phyloP scores from a whole-genome alignment of 2,888 invertebrate genomes.

The Drosophila antonietae region DNA sequence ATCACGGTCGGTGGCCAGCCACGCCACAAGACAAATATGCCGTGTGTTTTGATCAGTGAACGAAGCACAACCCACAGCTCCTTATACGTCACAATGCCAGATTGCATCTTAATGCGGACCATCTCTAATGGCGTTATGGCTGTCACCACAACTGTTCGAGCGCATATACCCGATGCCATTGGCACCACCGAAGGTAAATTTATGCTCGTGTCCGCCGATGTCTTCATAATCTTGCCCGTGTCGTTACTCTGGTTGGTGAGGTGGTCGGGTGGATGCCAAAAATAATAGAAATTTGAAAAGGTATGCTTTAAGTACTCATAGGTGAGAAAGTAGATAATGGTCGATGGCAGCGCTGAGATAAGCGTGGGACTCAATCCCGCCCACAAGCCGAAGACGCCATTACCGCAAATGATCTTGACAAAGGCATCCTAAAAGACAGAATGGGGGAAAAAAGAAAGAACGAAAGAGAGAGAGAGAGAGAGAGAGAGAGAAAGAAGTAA shows the following conservation, averaged over 20 bases:
- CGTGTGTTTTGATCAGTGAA: slow-evolving; percentile 87
- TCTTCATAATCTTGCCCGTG: not conserved
- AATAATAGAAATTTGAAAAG: slow-evolving; percentile 84
- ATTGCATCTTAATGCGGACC: slow-evolving; percentile 98
- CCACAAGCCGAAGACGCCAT: slow-evolving; percentile 96
- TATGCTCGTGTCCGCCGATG: not conserved
- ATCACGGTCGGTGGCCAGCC: slow-evolving; percentile 84
- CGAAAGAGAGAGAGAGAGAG: not conserved
- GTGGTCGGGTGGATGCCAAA: not conserved
- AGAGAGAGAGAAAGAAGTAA: not conserved
- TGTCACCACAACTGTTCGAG: slow-evolving; percentile 91
- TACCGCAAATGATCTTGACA: slow-evolving; percentile 93
- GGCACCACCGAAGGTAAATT: slow-evolving; percentile 85
- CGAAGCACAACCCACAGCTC: slow-evolving; percentile 85
- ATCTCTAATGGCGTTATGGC: slow-evolving; percentile 97
- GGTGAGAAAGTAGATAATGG: slow-evolving; percentile 96
- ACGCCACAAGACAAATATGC: slow-evolving; percentile 92
- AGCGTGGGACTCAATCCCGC: slow-evolving; percentile 98
- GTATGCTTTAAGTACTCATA: slow-evolving; percentile 94
- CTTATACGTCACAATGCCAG: slow-evolving; percentile 92
- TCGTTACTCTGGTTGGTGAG: not conserved
- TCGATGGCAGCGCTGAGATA: slow-evolving; percentile 96
- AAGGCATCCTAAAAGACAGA: slow-evolving; percentile 92
- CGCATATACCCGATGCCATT: slow-evolving; percentile 91
- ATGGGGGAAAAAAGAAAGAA: not conserved